These are phyloP conservation scores for Alloscopus bannaensis DNA, from an alignment of 2,888 invertebrate genomes.

Conservation along the genomic window DNA sequence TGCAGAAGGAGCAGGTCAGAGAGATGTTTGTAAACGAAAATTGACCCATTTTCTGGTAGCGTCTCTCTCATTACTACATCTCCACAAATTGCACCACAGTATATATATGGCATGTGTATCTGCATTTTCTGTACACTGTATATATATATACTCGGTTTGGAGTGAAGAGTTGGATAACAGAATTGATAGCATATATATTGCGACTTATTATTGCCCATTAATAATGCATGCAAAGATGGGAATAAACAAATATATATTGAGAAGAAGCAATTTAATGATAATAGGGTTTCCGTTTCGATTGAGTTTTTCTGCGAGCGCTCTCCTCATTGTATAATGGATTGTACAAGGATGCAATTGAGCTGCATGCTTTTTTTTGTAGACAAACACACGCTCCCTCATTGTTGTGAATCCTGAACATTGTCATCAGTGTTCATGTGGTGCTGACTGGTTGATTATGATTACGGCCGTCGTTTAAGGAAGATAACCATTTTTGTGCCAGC, in stretches of 20 bases:
- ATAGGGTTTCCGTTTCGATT: not conserved
- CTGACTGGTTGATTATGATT: not conserved
- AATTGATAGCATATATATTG: too few species aligned
- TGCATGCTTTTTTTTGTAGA: not conserved
- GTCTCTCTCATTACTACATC: too few species aligned
- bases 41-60: slow-evolving; percentile 26
- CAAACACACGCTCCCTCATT: not conserved
- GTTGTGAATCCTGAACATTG: not conserved
- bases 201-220: too few species aligned
- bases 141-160: too few species aligned
- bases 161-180: too few species aligned
- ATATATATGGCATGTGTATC: not conserved
- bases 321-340: slow-evolving; percentile 3
- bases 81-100: not conserved
- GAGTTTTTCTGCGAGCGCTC: not conserved
- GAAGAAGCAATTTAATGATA: not conserved
- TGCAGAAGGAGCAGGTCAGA: not conserved
- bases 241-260: too few species aligned
- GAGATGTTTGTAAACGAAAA: not conserved
- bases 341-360: too few species aligned
- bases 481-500: slow-evolving; percentile 12
- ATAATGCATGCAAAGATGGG: too few species aligned
- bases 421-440: not conserved
- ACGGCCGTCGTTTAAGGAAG: slow-evolving; percentile 17
- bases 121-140: not conserved